Evolutionary conservation across 2,113 vertebrate genomes (phyloP).

Genomic region (Chlamydotis undulata): DNA sequence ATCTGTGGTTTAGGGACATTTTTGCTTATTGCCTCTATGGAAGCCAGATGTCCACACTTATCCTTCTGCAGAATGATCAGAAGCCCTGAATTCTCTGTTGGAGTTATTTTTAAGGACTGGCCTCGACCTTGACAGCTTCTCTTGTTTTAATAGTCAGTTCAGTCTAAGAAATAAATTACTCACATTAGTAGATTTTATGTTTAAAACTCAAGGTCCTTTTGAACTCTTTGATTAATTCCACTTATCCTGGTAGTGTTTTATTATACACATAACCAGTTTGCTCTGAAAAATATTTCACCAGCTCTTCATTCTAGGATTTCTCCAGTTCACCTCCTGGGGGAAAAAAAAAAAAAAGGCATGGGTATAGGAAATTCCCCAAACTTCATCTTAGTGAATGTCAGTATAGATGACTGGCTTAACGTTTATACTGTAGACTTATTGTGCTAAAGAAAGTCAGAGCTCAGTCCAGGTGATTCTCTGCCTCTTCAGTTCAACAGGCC

Average conservation of each 20-base stretch:
- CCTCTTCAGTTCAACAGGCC: neutral
- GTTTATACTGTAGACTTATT: neutral
- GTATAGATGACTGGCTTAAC: neutral
- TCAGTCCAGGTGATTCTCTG: neutral
- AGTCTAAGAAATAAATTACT: neutral
- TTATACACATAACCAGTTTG: neutral
- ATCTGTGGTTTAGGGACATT: neutral
- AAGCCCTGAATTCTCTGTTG: neutral
- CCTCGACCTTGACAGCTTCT: neutral
- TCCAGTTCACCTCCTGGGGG: neutral
- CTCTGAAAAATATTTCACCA: neutral
- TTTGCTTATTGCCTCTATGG: neutral
- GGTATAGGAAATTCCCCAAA: neutral
- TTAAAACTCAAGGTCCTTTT: neutral
- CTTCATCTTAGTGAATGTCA: neutral
- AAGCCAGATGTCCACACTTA: neutral
- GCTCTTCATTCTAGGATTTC: neutral
- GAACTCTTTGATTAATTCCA: neutral
- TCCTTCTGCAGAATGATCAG: neutral
- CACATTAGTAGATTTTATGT: neutral
- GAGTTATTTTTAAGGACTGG: neutral
- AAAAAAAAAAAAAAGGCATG: neutral
- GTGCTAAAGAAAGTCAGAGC: neutral
- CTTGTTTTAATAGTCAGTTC: neutral
- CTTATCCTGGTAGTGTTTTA: neutral